Percentiles rank a stretch among this genome's conserved stretches.
Conservation (phyloP, 2,113 vertebrate species). For the Monarcha castaneiventris region DNA sequence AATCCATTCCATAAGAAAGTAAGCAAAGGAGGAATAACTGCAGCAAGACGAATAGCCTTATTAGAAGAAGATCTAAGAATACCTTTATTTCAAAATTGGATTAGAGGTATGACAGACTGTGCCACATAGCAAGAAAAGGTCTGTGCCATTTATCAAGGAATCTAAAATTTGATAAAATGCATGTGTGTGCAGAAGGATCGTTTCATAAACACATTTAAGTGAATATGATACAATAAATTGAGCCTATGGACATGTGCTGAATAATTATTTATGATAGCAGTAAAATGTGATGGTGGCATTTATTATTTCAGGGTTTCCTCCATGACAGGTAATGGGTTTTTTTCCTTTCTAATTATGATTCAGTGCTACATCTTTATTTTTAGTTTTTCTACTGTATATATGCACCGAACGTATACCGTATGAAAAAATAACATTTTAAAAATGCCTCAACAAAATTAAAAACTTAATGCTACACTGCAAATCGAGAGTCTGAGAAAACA, state of each 20-base stretch:
- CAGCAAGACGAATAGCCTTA: constrained; percentile 3
- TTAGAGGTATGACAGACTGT: constrained; percentile 20
- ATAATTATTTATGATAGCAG: constrained; percentile 50
- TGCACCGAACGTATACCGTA: background rate
- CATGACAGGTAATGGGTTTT: background rate
- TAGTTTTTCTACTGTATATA: background rate
- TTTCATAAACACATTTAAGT: constrained; percentile 58
- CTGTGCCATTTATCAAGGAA: constrained; percentile 37
- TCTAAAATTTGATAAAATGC: constrained; percentile 39
- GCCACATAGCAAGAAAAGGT: background rate
- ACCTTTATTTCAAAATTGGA: constrained; percentile 42
- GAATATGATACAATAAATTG: constrained; percentile 57
- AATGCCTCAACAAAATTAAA: background rate
- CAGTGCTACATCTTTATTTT: background rate
- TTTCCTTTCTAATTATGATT: background rate
- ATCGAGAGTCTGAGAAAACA: background rate
- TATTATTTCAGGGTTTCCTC: constrained; percentile 38
- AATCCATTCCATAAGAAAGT: background rate
- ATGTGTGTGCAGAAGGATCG: background rate
- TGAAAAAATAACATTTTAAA: background rate
- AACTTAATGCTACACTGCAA: background rate
- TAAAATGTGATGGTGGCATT: constrained; percentile 30
- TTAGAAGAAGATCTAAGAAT: constrained; percentile 27
- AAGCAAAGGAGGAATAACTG: background rate
- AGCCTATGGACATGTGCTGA: constrained; percentile 37